Base-by-base conservation (phyloP, 2,113 vertebrate genomes). In the Todiramphus chloris region DNA sequence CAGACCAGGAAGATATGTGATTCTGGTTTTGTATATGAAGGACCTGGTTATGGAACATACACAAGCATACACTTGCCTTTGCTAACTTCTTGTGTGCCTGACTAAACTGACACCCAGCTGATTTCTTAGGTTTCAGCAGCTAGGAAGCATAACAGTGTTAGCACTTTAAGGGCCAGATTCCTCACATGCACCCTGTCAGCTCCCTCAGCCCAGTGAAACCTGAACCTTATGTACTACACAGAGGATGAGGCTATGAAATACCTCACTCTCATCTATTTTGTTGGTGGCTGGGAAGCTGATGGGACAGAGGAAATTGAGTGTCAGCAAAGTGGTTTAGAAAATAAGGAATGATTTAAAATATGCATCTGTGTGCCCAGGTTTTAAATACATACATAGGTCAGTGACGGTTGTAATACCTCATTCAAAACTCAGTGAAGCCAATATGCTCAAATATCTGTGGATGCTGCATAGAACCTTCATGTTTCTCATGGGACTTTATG, bases 191-290 rank as follows among this genome's bases (percentile, higher is more conserved):
- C 28, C 21, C 28, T 28, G 24, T 25, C 39, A 56, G n/a, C 59
- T 60, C 31, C 55, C 20, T 44, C 55, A 66, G 56, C 39, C 20
- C 31, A 27, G 28, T 6, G 31, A 62, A 73, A 27, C n/a, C 51
- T 67, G 25, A 67, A 33, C 1, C 0, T 8, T n/a, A 14, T 24
- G 13, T 30, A 18, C n/a, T 43, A 59, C 0, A 1, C 30, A 39
- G 16, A 53, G 17, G 37, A 69, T 0, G 4, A 30, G 19, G n/a
- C 35, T 41, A 44, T 60, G 44, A 59, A 78, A 74, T 13, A 13
- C 6, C 17, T 58, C 7, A 28, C 39, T 59, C 48, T 72, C 39
- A 81, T 43, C 13, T 81, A 1, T 28, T 75, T 48, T 60, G 7
- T 6, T 17, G 23, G 23, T 83, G 44, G 16, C 27, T 75, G 39